These are phyloP conservation scores for Lytechinus pictus DNA, from an alignment of 35 echinoderm and acorn worm species.

Conservation along the genomic window DNA sequence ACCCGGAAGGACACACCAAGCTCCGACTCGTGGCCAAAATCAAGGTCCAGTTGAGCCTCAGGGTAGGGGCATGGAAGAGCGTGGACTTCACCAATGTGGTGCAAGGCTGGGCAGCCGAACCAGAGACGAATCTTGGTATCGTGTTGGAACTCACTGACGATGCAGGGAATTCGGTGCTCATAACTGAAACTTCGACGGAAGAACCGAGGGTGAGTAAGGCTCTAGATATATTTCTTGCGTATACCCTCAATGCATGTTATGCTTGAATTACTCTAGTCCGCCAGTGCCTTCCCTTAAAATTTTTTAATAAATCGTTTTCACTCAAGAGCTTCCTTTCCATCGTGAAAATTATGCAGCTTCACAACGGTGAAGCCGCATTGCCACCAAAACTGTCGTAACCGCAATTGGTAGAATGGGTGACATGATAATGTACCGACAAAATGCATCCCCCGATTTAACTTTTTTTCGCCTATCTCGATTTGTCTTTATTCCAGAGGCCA, in stretches of 20 bases:
- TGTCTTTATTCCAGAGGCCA: constrained; percentile 59
- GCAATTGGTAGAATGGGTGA: no score
- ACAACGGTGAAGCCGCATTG: no score
- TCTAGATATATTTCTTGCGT: neutral
- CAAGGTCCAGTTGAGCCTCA: constrained; percentile 55
- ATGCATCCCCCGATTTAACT: neutral
- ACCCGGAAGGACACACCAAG: constrained; percentile 38
- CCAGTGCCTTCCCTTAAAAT: no score
- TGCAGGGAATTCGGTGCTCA: constrained; percentile 60
- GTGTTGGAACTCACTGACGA: constrained; percentile 60
- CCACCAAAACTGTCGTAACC: no score
- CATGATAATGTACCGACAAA: no score
- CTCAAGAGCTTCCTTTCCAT: no score
- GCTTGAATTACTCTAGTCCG: no score
- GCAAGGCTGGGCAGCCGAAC: constrained; percentile 68
- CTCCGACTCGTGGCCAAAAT: constrained; percentile 39
- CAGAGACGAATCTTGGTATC: constrained; percentile 60
- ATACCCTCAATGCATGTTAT: no score
- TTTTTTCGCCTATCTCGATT: constrained; percentile 13
- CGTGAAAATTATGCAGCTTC: no score
- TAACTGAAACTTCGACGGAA: constrained; percentile 62
- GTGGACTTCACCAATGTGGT: constrained; percentile 70
- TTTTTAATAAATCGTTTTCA: no score
- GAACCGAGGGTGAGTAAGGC: constrained; percentile 59
- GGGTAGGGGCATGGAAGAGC: constrained; percentile 64